phyloP scores from a whole-genome alignment of 2,797 vertebrate species.

The Urosaurus nigricauda region DNA sequence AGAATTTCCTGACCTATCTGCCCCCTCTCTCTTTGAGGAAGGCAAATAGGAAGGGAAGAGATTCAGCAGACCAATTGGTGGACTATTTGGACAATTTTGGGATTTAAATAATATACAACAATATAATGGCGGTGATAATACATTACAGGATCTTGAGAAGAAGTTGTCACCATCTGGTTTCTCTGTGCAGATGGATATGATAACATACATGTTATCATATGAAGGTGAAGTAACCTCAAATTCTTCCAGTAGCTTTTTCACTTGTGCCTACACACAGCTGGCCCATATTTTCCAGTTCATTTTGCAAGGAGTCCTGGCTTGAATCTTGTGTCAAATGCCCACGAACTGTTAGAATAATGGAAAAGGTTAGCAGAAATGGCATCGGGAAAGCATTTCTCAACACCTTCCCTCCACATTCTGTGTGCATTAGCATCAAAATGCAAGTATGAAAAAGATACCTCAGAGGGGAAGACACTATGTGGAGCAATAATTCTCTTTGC shows the following conservation, averaged over 20 bases:
- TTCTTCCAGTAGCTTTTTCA: neutral
- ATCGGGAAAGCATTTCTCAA: neutral
- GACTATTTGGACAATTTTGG: neutral
- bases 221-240: neutral
- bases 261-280: neutral
- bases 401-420: neutral
- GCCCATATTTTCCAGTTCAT: neutral
- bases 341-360: neutral
- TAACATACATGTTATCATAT: neutral
- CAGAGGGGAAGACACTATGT: neutral
- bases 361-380: neutral
- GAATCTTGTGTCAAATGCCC: too few relatives aligned
- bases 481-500: too few relatives aligned
- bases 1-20: neutral
- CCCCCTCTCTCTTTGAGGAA: neutral
- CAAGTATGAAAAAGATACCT: too few relatives aligned
- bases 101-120: neutral
- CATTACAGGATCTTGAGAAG: neutral
- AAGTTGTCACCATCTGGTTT: neutral
- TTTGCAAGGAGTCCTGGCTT: too few relatives aligned
- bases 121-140: neutral
- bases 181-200: neutral
- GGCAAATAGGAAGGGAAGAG: neutral
- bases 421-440: neutral
- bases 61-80: neutral